phyloP scores from a whole-genome alignment of 92 coral and sea anemone species.

The Actinernus sp. region DNA sequence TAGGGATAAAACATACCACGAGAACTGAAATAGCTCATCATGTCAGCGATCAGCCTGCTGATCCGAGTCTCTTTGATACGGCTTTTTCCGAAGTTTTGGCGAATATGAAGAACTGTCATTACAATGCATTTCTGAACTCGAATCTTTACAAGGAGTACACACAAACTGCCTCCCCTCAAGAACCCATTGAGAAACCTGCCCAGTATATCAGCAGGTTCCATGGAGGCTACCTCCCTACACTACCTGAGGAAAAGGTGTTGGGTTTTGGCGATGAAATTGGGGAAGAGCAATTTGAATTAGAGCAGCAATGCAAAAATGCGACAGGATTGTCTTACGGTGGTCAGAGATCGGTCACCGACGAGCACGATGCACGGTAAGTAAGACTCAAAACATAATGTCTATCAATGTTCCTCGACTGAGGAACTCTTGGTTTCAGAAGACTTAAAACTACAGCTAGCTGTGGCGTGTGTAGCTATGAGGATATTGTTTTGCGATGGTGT shows the following conservation, averaged over 20 bases:
- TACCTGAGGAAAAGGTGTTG: conserved; percentile 95
- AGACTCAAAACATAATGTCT: conserved; percentile 23
- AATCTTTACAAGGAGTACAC: conserved; percentile 71
- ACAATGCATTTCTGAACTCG: conserved; percentile 74
- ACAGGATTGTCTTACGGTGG: conserved; percentile 50
- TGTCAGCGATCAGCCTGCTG: conserved; percentile 75
- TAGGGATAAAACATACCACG: conserved; percentile 71
- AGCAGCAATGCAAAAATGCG: conserved; percentile 69
- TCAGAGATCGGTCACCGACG: conserved; percentile 69
- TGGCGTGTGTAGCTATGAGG: too few relatives aligned
- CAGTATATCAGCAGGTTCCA: conserved; percentile 68
- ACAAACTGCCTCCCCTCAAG: conserved; percentile 60
- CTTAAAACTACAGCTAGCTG: too few relatives aligned
- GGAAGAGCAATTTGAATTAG: conserved; percentile 80
- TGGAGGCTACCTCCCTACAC: conserved; percentile 82
- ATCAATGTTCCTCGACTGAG: too few relatives aligned
- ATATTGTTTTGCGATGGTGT: neutral
- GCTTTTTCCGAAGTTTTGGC: conserved; percentile 81
- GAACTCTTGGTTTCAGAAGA: too few relatives aligned
- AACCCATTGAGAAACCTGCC: conserved; percentile 53
- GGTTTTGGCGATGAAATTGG: conserved; percentile 88
- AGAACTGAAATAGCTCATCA: conserved; percentile 84
- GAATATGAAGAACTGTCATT: conserved; percentile 81
- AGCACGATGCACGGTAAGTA: conserved; percentile 83
- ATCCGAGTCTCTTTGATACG: conserved; percentile 81